These are phyloP conservation scores for Fistularia commersonii DNA, from an alignment of 2,797 vertebrate species.

Conservation along the genomic window DNA sequence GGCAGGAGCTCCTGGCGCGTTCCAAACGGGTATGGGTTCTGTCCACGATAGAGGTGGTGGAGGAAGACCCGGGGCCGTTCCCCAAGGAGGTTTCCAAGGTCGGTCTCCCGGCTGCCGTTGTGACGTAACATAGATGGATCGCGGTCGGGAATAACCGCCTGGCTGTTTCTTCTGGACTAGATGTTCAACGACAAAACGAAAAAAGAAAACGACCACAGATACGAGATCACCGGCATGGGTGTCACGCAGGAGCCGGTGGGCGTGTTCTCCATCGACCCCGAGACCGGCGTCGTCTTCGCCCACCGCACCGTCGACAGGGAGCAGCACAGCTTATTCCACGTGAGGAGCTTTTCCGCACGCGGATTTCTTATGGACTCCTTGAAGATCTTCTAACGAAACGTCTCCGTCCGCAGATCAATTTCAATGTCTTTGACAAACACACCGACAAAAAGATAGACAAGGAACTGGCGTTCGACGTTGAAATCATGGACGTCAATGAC, in stretches of 20 bases:
- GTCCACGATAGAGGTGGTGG: slow-evolving; percentile 76
- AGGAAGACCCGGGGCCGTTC: slow-evolving; percentile 76
- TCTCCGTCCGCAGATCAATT: slow-evolving; percentile 68
- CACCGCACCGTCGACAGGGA: slow-evolving; percentile 74
- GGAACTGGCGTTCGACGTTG: slow-evolving; percentile 76
- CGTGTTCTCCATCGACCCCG: slow-evolving; percentile 70
- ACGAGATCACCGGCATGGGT: slow-evolving; percentile 71
- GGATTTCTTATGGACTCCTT: too few relatives aligned
- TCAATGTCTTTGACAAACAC: slow-evolving; percentile 46
- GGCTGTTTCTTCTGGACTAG: slow-evolving; percentile 48
- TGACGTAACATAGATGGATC: too few relatives aligned
- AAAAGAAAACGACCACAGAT: slow-evolving; percentile 15
- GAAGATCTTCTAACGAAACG: background rate
- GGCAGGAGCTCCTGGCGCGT: slow-evolving; percentile 66
- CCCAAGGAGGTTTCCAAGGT: slow-evolving; percentile 60
- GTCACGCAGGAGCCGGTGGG: slow-evolving; percentile 58
- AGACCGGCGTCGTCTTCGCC: slow-evolving; percentile 45
- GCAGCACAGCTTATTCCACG: slow-evolving; percentile 44
- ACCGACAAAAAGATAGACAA: slow-evolving; percentile 38
- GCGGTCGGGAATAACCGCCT: background rate
- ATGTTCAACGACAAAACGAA: slow-evolving; percentile 69
- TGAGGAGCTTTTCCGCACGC: slow-evolving; percentile 42
- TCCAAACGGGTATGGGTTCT: slow-evolving; percentile 83
- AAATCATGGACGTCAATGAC: slow-evolving; percentile 81
- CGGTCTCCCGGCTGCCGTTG: background rate